Evolutionary conservation across 2,113 vertebrate genomes (phyloP).

Genomic region (Nyctereutes procyonoides): DNA sequence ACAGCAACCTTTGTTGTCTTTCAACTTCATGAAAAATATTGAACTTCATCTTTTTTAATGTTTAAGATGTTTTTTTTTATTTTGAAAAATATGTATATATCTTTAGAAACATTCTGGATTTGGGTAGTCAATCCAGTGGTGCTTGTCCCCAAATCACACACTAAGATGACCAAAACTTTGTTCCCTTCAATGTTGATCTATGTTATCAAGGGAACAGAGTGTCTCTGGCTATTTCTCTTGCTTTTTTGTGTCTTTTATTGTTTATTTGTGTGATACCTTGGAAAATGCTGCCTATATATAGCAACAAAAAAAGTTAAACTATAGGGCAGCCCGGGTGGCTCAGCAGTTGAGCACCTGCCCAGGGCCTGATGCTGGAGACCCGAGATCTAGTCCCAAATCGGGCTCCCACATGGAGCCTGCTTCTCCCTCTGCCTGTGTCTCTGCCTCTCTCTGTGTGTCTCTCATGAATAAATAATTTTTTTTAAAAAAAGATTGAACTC

Average conservation of each 20-base stretch:
- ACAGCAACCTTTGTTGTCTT: neutral
- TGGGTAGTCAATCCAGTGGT: neutral
- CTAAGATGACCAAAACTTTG: neutral
- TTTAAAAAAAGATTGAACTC: neutral
- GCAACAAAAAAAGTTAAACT: neutral
- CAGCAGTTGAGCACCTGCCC: too few relatives aligned
- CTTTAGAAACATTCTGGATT: neutral
- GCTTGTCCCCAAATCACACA: neutral
- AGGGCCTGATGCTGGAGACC: too few relatives aligned
- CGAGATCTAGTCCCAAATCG: too few relatives aligned
- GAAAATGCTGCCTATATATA: neutral
- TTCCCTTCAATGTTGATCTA: neutral
- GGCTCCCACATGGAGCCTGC: too few relatives aligned
- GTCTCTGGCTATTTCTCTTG: fast-evolving
- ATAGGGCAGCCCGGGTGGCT: too few relatives aligned
- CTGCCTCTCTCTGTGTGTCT: too few relatives aligned
- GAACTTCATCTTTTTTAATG: neutral
- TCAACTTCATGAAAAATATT: neutral
- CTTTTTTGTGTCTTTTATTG: neutral
- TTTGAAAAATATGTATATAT: neutral
- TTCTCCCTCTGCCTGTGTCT: too few relatives aligned
- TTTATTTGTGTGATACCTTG: neutral
- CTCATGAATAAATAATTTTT: too few relatives aligned
- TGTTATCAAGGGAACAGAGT: neutral
- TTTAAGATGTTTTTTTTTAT: neutral